These are phyloP conservation scores for Drosophila neutralis DNA, from an alignment of 2,888 invertebrate species.

Conservation along the genomic window DNA sequence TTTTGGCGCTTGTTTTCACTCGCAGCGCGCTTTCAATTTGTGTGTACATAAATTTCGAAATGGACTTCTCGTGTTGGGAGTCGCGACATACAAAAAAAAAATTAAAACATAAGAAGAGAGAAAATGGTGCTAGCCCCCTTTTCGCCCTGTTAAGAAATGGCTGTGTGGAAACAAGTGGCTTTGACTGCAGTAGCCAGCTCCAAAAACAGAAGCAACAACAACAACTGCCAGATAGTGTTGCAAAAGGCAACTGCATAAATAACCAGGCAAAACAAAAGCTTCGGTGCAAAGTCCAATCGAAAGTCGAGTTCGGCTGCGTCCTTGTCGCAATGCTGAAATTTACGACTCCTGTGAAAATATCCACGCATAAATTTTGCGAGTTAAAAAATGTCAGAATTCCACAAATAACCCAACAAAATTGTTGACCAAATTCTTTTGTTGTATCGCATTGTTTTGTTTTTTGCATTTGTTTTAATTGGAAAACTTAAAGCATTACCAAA, in stretches of 20 bases:
- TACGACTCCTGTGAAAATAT: conserved; percentile 46
- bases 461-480: conserved; percentile 58
- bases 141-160: conserved; percentile 41
- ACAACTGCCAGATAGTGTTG: conserved; percentile 54
- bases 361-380: conserved; percentile 46
- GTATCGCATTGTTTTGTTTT: conserved; percentile 33
- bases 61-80: conserved; percentile 76
- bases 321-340: conserved; percentile 52
- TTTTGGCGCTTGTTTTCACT: conserved; percentile 35
- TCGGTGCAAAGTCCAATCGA: conserved; percentile 59
- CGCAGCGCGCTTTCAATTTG: conserved; percentile 69
- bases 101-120: conserved; percentile 13
- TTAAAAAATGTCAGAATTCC: conserved; percentile 46
- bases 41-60: conserved; percentile 79
- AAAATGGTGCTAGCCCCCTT: conserved; percentile 36
- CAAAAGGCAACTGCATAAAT: conserved; percentile 68
- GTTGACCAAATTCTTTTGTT: conserved; percentile 45
- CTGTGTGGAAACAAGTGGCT: conserved; percentile 62
- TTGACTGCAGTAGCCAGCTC: conserved; percentile 37
- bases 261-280: conserved; percentile 55
- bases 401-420: conserved; percentile 37
- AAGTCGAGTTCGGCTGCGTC: conserved; percentile 39
- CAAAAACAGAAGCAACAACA: conserved; percentile 17
- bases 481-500: conserved; percentile 60
- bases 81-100: conserved; percentile 42